A percentile compares a stretch with the other conserved stretches of the same genome.
These are phyloP conservation scores for Syrphus vitripennis DNA, from an alignment of 2,888 invertebrate genomes.

Conservation along the genomic window DNA sequence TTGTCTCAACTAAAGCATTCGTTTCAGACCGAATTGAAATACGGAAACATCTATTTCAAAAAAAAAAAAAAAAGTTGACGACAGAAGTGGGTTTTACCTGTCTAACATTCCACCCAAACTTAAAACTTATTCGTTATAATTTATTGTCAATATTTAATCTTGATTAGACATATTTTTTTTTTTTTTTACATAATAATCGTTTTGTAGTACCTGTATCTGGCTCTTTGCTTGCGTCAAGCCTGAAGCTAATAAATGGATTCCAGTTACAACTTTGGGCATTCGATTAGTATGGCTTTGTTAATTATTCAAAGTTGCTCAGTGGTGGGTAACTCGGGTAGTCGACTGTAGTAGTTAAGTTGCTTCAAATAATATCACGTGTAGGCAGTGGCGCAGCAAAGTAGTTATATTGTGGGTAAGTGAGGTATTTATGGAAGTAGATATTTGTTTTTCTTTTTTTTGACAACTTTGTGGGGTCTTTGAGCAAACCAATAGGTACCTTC, in stretches of 20 bases:
- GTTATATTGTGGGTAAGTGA: background rate
- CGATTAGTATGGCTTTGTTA: constrained; percentile 11
- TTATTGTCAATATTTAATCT: constrained; percentile 53
- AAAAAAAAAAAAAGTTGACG: background rate
- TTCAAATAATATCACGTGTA: background rate
- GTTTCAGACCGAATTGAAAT: background rate
- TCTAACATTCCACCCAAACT: constrained; percentile 15
- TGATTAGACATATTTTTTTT: background rate
- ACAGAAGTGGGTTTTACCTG: constrained; percentile 11
- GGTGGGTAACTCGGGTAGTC: background rate
- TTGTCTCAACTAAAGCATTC: background rate
- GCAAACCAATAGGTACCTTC: background rate
- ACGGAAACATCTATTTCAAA: background rate
- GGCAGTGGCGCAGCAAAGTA: background rate
- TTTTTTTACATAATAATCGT: constrained; percentile 7
- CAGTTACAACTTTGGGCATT: constrained; percentile 20
- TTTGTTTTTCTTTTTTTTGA: background rate
- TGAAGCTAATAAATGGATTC: background rate
- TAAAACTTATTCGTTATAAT: constrained; percentile 16
- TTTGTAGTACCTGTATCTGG: background rate
- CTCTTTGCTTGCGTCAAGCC: background rate
- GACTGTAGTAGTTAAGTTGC: background rate
- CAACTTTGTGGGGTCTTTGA: background rate
- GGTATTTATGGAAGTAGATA: background rate
- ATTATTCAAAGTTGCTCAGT: background rate